Percentiles rank a stretch among this genome's conserved stretches.
phyloP scores from a whole-genome alignment of 2,888 invertebrate species.

The Hypena proboscidalis region DNA sequence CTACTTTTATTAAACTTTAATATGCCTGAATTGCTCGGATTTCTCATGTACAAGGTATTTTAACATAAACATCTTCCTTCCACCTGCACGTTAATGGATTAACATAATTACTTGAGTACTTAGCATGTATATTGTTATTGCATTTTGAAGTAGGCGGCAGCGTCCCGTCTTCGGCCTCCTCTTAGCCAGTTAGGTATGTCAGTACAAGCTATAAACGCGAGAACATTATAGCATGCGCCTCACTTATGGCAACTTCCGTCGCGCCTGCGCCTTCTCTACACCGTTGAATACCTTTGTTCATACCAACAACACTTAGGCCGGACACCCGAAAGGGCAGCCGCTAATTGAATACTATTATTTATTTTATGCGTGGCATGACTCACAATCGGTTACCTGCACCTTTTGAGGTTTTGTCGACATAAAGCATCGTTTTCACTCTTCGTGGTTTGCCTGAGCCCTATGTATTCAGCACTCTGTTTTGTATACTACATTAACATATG shows the following conservation, averaged over 20 bases:
- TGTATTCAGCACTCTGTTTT: slow-evolving; percentile 39
- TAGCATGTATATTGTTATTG: neutral
- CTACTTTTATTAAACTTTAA: neutral
- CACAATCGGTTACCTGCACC: slow-evolving; percentile 48
- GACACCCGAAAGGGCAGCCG: slow-evolving; percentile 57
- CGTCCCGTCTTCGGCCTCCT: slow-evolving; percentile 6
- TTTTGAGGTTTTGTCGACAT: slow-evolving; percentile 23
- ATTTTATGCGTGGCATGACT: slow-evolving; percentile 55
- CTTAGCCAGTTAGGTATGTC: slow-evolving; percentile 1
- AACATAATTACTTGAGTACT: neutral
- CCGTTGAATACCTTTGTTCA: slow-evolving; percentile 66
- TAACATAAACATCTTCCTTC: neutral
- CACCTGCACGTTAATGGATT: neutral
- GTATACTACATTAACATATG: slow-evolving; percentile 48
- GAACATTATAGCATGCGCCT: slow-evolving; percentile 19
- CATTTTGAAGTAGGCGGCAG: slow-evolving; percentile 5
- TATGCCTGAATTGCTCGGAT: neutral
- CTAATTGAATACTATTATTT: slow-evolving; percentile 67
- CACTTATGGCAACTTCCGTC: slow-evolving; percentile 68
- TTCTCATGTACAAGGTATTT: neutral
- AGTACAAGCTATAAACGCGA: slow-evolving; percentile 28
- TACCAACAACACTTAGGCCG: slow-evolving; percentile 58
- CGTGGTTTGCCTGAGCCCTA: slow-evolving; percentile 1
- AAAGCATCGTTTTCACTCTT: slow-evolving; percentile 31
- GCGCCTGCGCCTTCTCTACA: slow-evolving; percentile 59